Conservation (phyloP, 2,888 invertebrate species). For the Gerris lacustris region DNA sequence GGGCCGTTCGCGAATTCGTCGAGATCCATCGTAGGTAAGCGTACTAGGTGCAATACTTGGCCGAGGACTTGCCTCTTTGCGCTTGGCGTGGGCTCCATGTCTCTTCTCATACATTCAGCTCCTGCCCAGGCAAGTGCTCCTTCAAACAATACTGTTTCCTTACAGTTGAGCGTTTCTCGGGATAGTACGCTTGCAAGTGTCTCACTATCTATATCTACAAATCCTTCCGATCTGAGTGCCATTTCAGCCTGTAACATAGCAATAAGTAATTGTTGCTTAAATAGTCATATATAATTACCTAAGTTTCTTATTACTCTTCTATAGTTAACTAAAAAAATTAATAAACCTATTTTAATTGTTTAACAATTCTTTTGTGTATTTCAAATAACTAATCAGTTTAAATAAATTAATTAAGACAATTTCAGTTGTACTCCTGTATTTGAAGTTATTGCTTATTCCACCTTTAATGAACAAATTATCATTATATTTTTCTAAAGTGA, state of each 20-base stretch:
- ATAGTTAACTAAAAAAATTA: too few relatives aligned
- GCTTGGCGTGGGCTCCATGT: conserved; percentile 59
- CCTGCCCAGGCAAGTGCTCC: conserved; percentile 88
- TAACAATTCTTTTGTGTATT: too few relatives aligned
- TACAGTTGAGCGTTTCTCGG: conserved; percentile 87
- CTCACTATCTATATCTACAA: conserved; percentile 87
- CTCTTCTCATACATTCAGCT: conserved; percentile 75
- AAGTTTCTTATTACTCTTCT: too few relatives aligned
- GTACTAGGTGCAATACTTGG: conserved; percentile 69
- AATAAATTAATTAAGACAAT: too few relatives aligned
- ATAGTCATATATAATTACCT: too few relatives aligned
- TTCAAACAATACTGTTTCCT: conserved; percentile 80
- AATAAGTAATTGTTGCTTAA: background rate
- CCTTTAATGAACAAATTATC: too few relatives aligned
- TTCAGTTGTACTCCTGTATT: too few relatives aligned
- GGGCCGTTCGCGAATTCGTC: conserved; percentile 92
- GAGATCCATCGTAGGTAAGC: conserved; percentile 86
- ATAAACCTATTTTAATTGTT: too few relatives aligned
- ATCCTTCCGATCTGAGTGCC: conserved; percentile 89
- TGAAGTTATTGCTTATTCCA: too few relatives aligned
- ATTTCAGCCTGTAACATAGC: conserved; percentile 66
- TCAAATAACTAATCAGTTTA: too few relatives aligned
- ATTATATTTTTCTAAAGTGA: too few relatives aligned
- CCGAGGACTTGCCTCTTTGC: conserved; percentile 67
- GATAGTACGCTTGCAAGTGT: conserved; percentile 83